Evolutionary conservation across 1,140 invertebrate genomes (phyloP).

Genomic region (Apocrypta bakeri): DNA sequence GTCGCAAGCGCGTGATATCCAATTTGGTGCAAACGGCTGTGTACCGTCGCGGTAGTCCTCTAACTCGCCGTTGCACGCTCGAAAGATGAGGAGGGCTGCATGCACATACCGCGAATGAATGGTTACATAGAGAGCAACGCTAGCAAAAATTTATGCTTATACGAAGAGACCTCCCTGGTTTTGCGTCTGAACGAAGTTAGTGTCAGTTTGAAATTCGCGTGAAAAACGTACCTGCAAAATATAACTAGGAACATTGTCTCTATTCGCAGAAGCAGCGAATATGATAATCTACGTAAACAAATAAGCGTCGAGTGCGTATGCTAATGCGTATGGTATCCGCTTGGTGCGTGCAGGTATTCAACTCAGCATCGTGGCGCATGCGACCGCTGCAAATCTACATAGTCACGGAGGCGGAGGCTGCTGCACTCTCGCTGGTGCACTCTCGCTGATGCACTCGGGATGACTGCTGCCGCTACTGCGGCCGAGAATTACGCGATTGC

Average conservation of each 20-base stretch:
- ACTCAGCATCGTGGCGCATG: not conserved
- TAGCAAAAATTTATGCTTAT: not conserved
- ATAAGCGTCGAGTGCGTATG: not conserved
- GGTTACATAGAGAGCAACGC: not conserved
- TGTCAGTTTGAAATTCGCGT: not conserved
- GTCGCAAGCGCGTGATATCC: slow-evolving; percentile 39
- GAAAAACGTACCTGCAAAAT: not conserved
- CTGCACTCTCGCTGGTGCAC: not conserved
- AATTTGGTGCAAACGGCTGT: slow-evolving; percentile 41
- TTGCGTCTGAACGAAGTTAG: not conserved
- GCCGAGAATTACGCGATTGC: slow-evolving; percentile 30
- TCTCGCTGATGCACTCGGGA: slow-evolving; percentile 1
- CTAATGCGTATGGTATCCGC: not conserved
- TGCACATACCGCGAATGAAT: not conserved
- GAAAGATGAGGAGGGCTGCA: not conserved
- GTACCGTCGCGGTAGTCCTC: not conserved
- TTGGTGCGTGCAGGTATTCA: not conserved
- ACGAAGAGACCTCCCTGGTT: not conserved
- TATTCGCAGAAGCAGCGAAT: not conserved
- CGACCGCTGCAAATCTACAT: not conserved
- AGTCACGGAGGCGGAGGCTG: not conserved
- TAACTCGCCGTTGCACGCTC: not conserved
- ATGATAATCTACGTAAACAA: not conserved
- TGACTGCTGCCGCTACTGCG: not conserved
- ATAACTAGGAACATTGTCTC: not conserved